phyloP scores from a whole-genome alignment of 2,888 invertebrate genomes.

The Laothoe populi region DNA sequence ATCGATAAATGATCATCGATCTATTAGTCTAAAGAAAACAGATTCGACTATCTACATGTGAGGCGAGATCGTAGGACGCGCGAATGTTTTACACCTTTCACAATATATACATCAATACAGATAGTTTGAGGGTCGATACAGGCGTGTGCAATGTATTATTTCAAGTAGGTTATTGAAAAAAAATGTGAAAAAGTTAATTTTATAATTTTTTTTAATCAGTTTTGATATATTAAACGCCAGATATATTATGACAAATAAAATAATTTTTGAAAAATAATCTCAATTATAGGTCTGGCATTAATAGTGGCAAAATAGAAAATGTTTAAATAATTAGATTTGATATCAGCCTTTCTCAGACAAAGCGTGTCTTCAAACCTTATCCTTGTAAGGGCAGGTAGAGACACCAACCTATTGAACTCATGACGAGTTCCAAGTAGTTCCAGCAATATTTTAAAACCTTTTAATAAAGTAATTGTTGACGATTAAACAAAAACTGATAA shows the following conservation, averaged over 20 bases:
- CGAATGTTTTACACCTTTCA: neutral
- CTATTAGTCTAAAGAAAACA: neutral
- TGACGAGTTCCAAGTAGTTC: neutral
- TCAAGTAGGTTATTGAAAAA: neutral
- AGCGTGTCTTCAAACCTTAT: slow-evolving; percentile 18
- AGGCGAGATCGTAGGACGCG: neutral
- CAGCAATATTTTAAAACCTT: too few relatives aligned
- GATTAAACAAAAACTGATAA: too few relatives aligned
- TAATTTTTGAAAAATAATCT: too few relatives aligned
- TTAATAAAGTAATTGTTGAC: too few relatives aligned
- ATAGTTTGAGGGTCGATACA: neutral
- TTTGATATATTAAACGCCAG: too few relatives aligned
- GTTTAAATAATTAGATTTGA: neutral
- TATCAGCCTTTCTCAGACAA: neutral
- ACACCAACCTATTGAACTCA: neutral
- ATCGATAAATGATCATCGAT: slow-evolving; percentile 5
- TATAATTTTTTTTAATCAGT: neutral
- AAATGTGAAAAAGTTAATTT: neutral
- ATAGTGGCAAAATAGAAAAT: too few relatives aligned
- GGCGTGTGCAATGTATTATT: neutral
- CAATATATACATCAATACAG: neutral
- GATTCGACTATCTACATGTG: slow-evolving; percentile 5
- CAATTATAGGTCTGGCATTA: too few relatives aligned
- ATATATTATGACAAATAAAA: too few relatives aligned
- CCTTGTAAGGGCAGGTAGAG: slow-evolving; percentile 16